Base-by-base conservation (phyloP, 2,888 invertebrate species). In the Lochmaea crataegi region DNA sequence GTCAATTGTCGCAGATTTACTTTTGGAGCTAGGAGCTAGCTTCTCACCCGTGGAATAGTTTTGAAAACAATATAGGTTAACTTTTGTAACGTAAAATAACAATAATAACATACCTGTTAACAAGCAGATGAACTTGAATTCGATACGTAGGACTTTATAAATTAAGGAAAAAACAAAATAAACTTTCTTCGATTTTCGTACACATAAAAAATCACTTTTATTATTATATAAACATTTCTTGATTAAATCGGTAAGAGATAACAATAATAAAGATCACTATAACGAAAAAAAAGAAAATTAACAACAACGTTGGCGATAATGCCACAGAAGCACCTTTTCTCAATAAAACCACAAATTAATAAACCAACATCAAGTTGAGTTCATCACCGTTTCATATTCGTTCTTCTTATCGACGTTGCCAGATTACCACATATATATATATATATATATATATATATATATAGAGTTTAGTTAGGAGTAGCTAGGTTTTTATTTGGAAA, bases 261-360 rank as follows among this genome's bases (percentile, higher is more conserved):
- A 56, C 7, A 41, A 56, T 16, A 41, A 56, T 53, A 26, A 65
- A 41, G 16, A 57, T 12, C 41, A 53, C n/a, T 9, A 53, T n/a
- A 53, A 32, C 26, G 26, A 65, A 14, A 26, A 16, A 65, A 12
- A 5, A 14, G 5, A 65, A 65, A 56, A 65, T 56, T 53, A 65
- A 66, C 42, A 42, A 66, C 26, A 65, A 48, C 32, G 32, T 53
- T 48, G 53, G 42, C 63, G 2, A 42, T 61, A 63, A 38, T 69
- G 69, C 69, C 69, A 69, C 69, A 69, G 63, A 69, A 63, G 69
- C 69, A 69, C 63, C 53, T 69, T 69, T 48, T 42, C 32, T 32
- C 45, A 1, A 63, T 14, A n/a, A n/a, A n/a, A n/a, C n/a, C n/a
- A n/a, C n/a, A n/a, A n/a, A n/a, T n/a, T n/a, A n/a, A n/a, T n/a